Percentiles rank a stretch among this genome's conserved stretches.
Conservation (phyloP, 2,888 invertebrate species). For the Saturnia japonica region DNA sequence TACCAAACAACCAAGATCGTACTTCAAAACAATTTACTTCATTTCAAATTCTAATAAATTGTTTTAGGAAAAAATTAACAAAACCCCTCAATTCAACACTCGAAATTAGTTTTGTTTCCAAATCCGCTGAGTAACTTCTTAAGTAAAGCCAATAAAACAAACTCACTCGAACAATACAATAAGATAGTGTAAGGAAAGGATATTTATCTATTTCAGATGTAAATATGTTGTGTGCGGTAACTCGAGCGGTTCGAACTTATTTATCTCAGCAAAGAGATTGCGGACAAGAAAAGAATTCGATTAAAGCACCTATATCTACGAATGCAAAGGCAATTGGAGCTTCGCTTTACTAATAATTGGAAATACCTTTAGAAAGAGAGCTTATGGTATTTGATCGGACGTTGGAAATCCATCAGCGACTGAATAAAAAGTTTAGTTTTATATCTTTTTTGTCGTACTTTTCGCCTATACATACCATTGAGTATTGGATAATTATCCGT, state of each 20-base stretch:
- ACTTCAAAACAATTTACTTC: neutral
- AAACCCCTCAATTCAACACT: neutral
- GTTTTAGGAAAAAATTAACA: neutral
- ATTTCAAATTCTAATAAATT: neutral
- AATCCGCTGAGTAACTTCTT: constrained; percentile 11
- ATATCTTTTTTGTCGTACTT: neutral
- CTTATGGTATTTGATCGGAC: neutral
- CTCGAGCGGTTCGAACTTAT: constrained; percentile 28
- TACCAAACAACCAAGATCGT: neutral
- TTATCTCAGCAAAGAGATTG: constrained; percentile 21
- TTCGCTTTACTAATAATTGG: constrained; percentile 31
- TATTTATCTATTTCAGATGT: constrained; percentile 35
- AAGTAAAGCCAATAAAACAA: constrained; percentile 13
- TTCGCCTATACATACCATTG: neutral
- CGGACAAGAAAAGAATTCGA: constrained; percentile 33
- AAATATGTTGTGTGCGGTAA: constrained; percentile 33
- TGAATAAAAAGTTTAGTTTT: neutral
- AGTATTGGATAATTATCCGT: neutral
- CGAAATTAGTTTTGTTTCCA: constrained; percentile 11
- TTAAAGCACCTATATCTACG: constrained; percentile 27
- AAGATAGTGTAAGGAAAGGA: constrained; percentile 10
- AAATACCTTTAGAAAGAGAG: constrained; percentile 25
- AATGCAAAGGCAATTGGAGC: constrained; percentile 25
- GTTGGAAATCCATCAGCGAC: neutral
- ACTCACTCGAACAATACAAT: constrained; percentile 3